Base-by-base conservation (phyloP, 2,888 invertebrate species). In the Podotricha telesiphe region DNA sequence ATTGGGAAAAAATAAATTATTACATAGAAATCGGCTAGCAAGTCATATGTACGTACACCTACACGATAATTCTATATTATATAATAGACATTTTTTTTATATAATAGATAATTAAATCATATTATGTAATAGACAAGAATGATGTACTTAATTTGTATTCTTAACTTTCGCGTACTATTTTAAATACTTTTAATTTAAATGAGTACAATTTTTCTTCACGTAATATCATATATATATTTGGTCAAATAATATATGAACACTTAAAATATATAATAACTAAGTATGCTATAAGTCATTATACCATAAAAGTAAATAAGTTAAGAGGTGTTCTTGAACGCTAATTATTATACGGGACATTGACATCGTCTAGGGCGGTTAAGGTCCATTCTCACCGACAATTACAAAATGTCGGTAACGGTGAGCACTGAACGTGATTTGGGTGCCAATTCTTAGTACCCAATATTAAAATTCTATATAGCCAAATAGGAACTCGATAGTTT, bases 361-460 rank as follows among this genome's bases (percentile, higher is more conserved):
- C 89, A 80, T 73, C 69, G 84, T 84, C 81, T 86, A 88, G 85
- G 84, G 83, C 85, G 78, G 73, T 79, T 82, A 84, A 82, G 78
- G 73, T 79, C 82, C 84, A 84, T 84, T 86, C 85, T 84, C 84
- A 84, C 80, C 72, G 74, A 67, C 69, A 66, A 80, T 89, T 87
- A 89, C 89, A 86, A 88, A 87, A 88, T 83, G 86, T 86, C 81
- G 81, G 85, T 89, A 90, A 88, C 89, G 87, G 91, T 86, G 86
- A 81, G 83, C 76, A 73, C 68, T 42, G 13, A 15, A 87, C 88
- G 89, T 88, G 89, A 83, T 74, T 40, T 19, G 85, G 75, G 37
- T 86, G 65, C 76, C 50, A 66, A 74, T 68, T 47, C 40, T 55
- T 69, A 50, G 22, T 64, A 13, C 42, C 15, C 17, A 45, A 62